Percentiles rank a stretch among this genome's conserved stretches.
Conservation (phyloP, 2,797 vertebrate genomes). For the Melanotaenia boesemani region DNA sequence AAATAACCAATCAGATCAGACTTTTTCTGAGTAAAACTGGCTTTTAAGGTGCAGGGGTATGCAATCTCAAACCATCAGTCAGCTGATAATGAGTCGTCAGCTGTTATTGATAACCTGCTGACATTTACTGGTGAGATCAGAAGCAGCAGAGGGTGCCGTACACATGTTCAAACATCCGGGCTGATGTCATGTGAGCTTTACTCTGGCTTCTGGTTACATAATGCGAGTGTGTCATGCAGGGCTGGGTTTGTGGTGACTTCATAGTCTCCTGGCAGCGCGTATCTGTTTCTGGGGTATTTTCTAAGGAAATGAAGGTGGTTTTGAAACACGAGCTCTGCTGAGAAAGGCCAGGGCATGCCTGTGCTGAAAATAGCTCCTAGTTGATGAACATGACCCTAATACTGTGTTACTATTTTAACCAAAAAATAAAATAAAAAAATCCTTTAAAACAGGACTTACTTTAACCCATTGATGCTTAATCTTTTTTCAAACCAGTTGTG, state of each 20-base stretch:
- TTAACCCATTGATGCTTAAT: too few relatives aligned
- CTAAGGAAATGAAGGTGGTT: conserved; percentile 44
- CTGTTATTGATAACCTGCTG: conserved; percentile 47
- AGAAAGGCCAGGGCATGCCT: conserved; percentile 5
- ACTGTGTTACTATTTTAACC: conserved; percentile 37
- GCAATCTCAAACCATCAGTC: conserved; percentile 20
- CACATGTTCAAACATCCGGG: conserved; percentile 38
- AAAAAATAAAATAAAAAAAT: conserved; percentile 46
- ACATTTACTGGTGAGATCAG: conserved; percentile 29
- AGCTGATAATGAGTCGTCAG: conserved; percentile 26
- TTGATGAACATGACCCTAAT: conserved; percentile 42
- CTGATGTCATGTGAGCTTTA: conserved; percentile 59
- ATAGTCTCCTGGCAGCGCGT: conserved; percentile 47
- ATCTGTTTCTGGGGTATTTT: conserved; percentile 51
- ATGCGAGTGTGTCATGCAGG: conserved; percentile 34
- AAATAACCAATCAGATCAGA: background rate
- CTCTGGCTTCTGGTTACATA: conserved; percentile 58
- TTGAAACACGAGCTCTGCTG: conserved; percentile 52
- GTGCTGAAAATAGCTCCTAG: conserved; percentile 40
- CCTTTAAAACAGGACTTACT: background rate
- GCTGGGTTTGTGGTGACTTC: conserved; percentile 54
- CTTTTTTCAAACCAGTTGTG: too few relatives aligned
- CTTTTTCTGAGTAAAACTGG: background rate
- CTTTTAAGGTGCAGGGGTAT: conserved; percentile 2
- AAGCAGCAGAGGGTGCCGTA: conserved; percentile 6